Conservation (phyloP, 1,140 invertebrate genomes). For the Heliconius melpomene region DNA sequence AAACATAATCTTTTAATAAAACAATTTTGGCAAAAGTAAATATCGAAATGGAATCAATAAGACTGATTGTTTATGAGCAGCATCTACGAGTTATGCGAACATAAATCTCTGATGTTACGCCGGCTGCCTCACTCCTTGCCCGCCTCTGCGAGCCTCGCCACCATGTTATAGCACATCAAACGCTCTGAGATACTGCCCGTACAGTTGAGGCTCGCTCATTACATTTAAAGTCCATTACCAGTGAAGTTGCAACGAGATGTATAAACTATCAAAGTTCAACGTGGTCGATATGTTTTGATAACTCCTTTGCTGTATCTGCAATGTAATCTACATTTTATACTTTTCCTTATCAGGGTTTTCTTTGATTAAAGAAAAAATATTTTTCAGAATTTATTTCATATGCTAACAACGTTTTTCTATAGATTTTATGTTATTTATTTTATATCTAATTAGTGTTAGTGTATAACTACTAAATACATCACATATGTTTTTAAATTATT, state of each 20-base stretch:
- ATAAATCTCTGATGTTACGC: slow-evolving; percentile 71
- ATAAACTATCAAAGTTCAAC: slow-evolving; percentile 20
- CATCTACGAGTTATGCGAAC: slow-evolving; percentile 67
- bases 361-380: too few relatives aligned
- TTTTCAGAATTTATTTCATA: too few relatives aligned
- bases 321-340: neutral
- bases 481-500: neutral
- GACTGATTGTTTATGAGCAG: slow-evolving; percentile 60
- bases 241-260: slow-evolving; percentile 38
- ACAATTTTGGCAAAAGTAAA: slow-evolving; percentile 55
- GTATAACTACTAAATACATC: too few relatives aligned
- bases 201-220: slow-evolving; percentile 59
- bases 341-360: neutral
- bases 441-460: too few relatives aligned
- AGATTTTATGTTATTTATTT: too few relatives aligned
- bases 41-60: slow-evolving; percentile 65
- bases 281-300: slow-evolving; percentile 14
- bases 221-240: slow-evolving; percentile 47
- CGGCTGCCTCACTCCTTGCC: slow-evolving; percentile 38
- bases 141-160: slow-evolving; percentile 26
- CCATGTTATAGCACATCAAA: slow-evolving; percentile 57
- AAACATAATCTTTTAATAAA: neutral
- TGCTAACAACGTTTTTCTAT: too few relatives aligned
- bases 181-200: slow-evolving; percentile 56
- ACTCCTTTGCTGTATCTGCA: neutral